Evolutionary conservation across 1,140 invertebrate genomes (phyloP), one percentile per base, ranked within the genome.

Genomic region (Calephelis virginiensis): DNA sequence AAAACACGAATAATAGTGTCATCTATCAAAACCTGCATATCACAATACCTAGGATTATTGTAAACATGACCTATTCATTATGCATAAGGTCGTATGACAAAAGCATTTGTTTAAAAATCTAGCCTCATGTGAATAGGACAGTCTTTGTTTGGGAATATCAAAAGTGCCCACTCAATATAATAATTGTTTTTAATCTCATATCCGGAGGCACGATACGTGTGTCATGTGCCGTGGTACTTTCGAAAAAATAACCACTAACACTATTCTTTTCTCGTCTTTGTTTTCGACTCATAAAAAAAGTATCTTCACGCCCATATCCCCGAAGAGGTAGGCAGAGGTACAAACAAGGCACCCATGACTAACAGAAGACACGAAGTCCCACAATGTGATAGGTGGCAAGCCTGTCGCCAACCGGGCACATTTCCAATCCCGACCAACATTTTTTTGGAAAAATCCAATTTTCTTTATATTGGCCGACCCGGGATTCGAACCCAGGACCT

Each of bases 51-150:
- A 65, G 66, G 66, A 63, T 70, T 70, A 73, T 68, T 68, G 53
- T 66, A 70, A 70, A 71, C 68, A 73, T 64, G 64, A 68, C 66
- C 68, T 70, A 73, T 70, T 73, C 69, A 64, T 43, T 45, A 53
- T 61, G 38, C 37, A 46, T 67, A 68, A 72, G 70, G 70, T 66
- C 70, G 63, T 14, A 48, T 45, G 63, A 64, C 63, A 60, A 66
- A 66, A 53, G 62, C 67, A 49, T 64, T 72, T 72, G 70, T 73
- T 73, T 67, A 63, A 68, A 70, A 66, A 68, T 46, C 66, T 63
- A 68, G 67, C 11, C 56, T 66, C 63, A 66, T 66, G 68, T 70
- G 68, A 73, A 73, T 67, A 67, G 53, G 53, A 37, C 53, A 59
- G 53, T 8, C 63, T 59, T 71, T 73, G 65, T 64, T 68, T 68